Conservation (phyloP, 1,140 invertebrate genomes). For the Platorchestia sp. region DNA sequence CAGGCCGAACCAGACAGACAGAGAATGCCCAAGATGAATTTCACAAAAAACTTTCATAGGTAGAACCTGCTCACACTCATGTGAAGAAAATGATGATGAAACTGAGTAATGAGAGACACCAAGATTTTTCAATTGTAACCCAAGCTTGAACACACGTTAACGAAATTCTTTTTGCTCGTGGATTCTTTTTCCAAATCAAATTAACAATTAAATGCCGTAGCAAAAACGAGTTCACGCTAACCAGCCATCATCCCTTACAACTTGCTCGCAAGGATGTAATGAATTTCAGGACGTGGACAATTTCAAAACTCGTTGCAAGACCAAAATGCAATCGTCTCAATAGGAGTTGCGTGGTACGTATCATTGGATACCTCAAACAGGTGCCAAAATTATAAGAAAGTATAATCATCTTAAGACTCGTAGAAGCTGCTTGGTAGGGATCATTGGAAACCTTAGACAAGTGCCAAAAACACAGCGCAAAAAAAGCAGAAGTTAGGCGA, state of each 20-base stretch:
- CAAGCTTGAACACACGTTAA: background rate
- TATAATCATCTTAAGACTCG: background rate
- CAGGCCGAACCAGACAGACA: background rate
- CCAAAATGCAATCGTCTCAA: too few species aligned
- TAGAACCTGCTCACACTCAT: too few species aligned
- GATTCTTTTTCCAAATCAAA: background rate
- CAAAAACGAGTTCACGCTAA: background rate
- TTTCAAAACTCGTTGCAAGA: too few species aligned
- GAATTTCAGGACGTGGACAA: background rate
- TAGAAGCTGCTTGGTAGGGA: background rate
- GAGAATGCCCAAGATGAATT: background rate
- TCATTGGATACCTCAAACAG: too few species aligned
- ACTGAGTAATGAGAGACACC: background rate
- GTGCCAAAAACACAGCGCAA: background rate
- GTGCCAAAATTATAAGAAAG: background rate
- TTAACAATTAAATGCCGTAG: background rate
- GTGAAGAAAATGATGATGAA: background rate
- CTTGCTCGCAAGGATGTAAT: background rate
- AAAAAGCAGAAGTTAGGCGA: background rate
- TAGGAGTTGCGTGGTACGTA: too few species aligned
- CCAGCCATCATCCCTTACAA: background rate
- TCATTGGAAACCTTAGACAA: background rate
- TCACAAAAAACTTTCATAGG: background rate
- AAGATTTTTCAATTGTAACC: background rate
- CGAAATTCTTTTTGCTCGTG: background rate